Conservation (phyloP, 2,113 vertebrate species). For the Vombatus ursinus region DNA sequence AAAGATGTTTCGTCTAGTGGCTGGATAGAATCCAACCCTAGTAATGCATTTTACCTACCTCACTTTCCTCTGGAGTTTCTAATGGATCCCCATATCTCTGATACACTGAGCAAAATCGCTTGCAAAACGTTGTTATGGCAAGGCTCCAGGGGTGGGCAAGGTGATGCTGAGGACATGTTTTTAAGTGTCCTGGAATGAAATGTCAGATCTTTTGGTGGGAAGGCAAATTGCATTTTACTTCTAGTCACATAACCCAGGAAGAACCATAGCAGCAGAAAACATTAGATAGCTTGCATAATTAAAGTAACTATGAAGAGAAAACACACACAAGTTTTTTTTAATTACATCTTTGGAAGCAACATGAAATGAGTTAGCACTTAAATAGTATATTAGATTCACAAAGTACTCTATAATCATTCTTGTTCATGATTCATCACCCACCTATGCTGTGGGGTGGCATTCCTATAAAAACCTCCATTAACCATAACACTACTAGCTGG, state of each 20-base stretch:
- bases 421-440: background rate
- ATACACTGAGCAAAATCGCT: background rate
- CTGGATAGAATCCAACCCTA: background rate
- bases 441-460: background rate
- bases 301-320: background rate
- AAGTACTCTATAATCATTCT: background rate
- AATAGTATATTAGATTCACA: background rate
- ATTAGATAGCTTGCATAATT: background rate
- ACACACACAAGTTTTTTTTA: background rate
- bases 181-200: background rate
- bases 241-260: background rate
- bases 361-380: background rate
- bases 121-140: background rate
- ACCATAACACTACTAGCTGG: background rate
- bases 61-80: background rate
- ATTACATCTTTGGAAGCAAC: background rate
- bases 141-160: background rate
- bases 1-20: background rate
- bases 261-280: background rate
- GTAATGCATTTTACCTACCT: background rate
- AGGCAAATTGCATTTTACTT: background rate
- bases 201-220: background rate
- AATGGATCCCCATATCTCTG: background rate
- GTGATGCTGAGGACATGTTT: background rate
- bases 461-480: background rate